Base-by-base conservation (phyloP, 2,113 vertebrate genomes). In the Chelonoidis abingdonii region DNA sequence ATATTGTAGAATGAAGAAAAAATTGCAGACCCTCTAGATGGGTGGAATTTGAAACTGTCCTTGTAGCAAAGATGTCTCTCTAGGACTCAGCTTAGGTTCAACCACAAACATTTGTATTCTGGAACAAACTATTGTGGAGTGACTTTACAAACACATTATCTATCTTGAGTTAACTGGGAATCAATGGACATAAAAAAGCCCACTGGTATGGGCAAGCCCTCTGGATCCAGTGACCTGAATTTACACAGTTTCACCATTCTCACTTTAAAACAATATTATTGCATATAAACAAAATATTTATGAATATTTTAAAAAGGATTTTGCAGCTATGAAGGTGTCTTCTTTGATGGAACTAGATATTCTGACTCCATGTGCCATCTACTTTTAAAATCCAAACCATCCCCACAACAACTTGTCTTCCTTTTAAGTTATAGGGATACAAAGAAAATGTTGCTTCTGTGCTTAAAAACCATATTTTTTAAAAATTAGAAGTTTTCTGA, bases 71-170 rank as follows among this genome's bases (percentile, higher is more conserved):
- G 85, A 59, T 0, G 31, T 84, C 89, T 94, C 89, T 52, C 84
- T 89, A 87, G 76, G 86, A 90, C 93, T 93, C n/a, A 83, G 80
- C 10, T 52, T 89, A 86, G 95, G 87, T 90, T 97, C 94, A 94
- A 94, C 11, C 12, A 47, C n/a, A 62, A 29, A 35, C 86, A 93
- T 91, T 93, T 0, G 1, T 69, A 86, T 92, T 87, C 89, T 87
- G 78, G n/a, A 95, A 81, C 38, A 82, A 93, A 54, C 1, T 11
- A 59, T 84, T 93, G 10, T 0, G 35, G 57, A 59, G n/a, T 56
- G 69, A 52, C 6, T 80, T 27, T 47, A 80, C 5, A 49, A 53
- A 16, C 4, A 1, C 82, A 80, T 83, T 31, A 44, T 31, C 76
- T 82, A 91, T 79, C 93, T 72, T 57, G 50, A 38, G 83, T 94